Base-by-base conservation (phyloP, 2,113 vertebrate species). In the Toxostoma redivivum region DNA sequence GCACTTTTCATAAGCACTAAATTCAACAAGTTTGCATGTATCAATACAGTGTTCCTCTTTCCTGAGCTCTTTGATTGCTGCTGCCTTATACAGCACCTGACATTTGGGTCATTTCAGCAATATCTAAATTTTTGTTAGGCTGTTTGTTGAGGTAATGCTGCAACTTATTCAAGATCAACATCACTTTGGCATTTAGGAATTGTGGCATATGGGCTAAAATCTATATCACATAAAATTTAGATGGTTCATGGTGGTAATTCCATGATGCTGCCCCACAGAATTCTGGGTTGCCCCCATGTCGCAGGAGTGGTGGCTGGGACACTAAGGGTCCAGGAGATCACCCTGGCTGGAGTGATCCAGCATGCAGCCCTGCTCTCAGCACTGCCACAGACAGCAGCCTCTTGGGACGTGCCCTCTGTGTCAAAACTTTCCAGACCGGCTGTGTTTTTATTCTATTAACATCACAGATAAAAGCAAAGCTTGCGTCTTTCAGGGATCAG, bases 261-360 rank as follows among this genome's bases (percentile, higher is more conserved):
- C 40, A 4, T 31, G 27, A 25, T 72, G 42, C 30, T 47, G 38
- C n/a, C 51, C 40, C 2, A 0, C n/a, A 77, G 25, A 35, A 18
- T 23, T 33, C 33, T 65, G 42, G 30, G 30, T 33, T 53, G 48
- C 17, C 15, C 45, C 28, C 21, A 1, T 7, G 1, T 71, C 1
- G 1, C 9, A 30, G 22, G 37, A 17, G 16, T 38, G 28, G 27
- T 70, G 56, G 14, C 56, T 78, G 50, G 31, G 35, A 10, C 33
- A 50, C 35, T 31, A 18, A 30, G 22, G 27, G 21, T 61, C 66
- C 1, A 2, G 24, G 1, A 14, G 33, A 44, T 72, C 3, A 0
- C 25, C 11, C 3, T 3, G 20, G 9, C 40, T 72, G 50, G 40
- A 17, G 2, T 24, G n/a, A n/a, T 17, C 35, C 57, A 40, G 53